Conservation (phyloP, 2,797 vertebrate genomes). For the Rachycentron canadum region DNA sequence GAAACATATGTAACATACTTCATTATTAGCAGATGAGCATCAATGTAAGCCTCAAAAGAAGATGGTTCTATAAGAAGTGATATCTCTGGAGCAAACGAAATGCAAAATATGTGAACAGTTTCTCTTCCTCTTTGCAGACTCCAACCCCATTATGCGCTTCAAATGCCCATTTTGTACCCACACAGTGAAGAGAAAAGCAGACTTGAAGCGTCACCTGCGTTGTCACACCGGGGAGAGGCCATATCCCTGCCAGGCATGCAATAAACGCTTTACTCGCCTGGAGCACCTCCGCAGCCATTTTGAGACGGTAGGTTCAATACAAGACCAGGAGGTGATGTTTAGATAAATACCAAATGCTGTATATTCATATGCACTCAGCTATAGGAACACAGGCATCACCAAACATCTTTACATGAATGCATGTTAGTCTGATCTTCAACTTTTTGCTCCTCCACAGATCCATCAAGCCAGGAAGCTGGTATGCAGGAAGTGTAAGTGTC, state of each 20-base stretch:
- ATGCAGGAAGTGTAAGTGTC: constrained; percentile 96
- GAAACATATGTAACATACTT: background rate
- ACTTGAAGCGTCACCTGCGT: constrained; percentile 96
- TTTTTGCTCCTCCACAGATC: constrained; percentile 84
- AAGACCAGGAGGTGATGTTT: background rate
- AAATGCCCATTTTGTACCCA: constrained; percentile 98
- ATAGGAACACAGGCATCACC: background rate
- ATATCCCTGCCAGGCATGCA: constrained; percentile 97
- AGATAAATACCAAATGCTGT: background rate
- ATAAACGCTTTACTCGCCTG: constrained; percentile 95
- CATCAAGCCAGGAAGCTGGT: constrained; percentile 97
- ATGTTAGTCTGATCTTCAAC: background rate
- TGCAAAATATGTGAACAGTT: constrained; percentile 11
- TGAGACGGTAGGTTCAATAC: constrained; percentile 87
- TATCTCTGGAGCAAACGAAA: background rate
- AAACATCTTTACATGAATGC: background rate
- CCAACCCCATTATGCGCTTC: constrained; percentile 93
- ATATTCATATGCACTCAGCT: background rate
- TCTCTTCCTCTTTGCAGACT: constrained; percentile 83
- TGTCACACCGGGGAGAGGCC: constrained; percentile 97
- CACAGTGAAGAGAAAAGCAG: constrained; percentile 97
- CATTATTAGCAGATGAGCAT: background rate
- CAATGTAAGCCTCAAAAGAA: background rate
- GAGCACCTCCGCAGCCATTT: constrained; percentile 98
- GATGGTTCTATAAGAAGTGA: background rate